These are phyloP conservation scores for Sarotherodon lohbergeri DNA, from an alignment of 2,113 vertebrate species.

Conservation along the genomic window DNA sequence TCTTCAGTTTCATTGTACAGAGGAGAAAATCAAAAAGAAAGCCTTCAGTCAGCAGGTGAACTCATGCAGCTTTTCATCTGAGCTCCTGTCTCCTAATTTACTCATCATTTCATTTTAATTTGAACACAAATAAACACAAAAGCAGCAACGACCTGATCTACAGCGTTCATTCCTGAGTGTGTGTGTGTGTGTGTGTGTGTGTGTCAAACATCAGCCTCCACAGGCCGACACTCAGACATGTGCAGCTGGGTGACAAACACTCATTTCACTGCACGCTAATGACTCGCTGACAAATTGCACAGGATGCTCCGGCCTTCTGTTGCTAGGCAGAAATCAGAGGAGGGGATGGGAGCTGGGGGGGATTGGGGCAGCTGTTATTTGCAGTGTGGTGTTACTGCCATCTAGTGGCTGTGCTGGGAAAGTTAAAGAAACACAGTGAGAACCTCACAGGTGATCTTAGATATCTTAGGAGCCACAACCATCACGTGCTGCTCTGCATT, in stretches of 20 bases:
- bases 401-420: background rate
- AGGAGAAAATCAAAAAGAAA: background rate
- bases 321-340: conserved; percentile 47
- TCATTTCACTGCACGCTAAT: background rate
- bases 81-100: rapidly evolving
- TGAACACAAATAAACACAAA: background rate
- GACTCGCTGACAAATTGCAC: conserved; percentile 8
- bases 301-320: background rate
- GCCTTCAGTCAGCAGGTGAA: background rate
- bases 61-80: background rate
- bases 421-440: rapidly evolving
- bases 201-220: background rate
- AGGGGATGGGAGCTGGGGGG: background rate
- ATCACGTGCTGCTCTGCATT: background rate
- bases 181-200: background rate
- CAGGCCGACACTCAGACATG: background rate
- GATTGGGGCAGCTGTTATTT: background rate
- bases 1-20: background rate
- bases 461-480: rapidly evolving
- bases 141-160: background rate
- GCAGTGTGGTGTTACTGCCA: conserved; percentile 14
- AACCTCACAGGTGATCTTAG: background rate
- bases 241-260: background rate
- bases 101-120: rapidly evolving
- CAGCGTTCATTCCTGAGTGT: background rate